A percentile compares a stretch with the other conserved stretches of the same genome.
Evolutionary conservation across 2,113 vertebrate species (phyloP).

Genomic region (Isurus oxyrinchus): DNA sequence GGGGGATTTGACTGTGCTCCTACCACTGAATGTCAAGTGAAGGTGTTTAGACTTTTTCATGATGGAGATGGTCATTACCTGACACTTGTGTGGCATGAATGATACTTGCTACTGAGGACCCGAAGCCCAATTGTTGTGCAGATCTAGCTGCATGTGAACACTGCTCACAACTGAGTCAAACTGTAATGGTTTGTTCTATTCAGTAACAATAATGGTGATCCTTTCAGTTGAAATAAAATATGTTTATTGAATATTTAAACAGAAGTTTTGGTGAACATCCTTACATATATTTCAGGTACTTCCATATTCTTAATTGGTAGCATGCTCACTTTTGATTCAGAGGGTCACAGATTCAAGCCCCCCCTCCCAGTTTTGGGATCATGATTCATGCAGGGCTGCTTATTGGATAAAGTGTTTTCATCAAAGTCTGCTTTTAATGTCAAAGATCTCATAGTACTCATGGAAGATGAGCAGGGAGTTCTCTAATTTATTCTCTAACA

Average conservation of each 20-base stretch:
- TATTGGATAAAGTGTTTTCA: neutral
- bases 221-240: neutral
- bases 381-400: neutral
- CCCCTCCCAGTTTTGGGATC: neutral
- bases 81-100: too few species aligned
- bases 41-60: too few species aligned
- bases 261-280: neutral
- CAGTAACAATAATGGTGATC: neutral
- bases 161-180: neutral
- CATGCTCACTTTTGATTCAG: neutral
- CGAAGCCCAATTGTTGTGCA: too few species aligned
- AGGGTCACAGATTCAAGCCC: neutral
- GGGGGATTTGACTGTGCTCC: too few species aligned
- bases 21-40: too few species aligned
- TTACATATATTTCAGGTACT: neutral
- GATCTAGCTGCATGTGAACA: too few species aligned
- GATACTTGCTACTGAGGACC: too few species aligned
- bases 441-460: neutral
- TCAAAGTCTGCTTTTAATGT: too few species aligned
- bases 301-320: neutral
- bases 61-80: too few species aligned
- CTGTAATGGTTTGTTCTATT: neutral
- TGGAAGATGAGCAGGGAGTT: neutral
- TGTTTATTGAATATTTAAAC: neutral
- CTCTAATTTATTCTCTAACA: neutral